phyloP scores from a whole-genome alignment of 2,797 vertebrate genomes.

The Lateolabrax maculatus region DNA sequence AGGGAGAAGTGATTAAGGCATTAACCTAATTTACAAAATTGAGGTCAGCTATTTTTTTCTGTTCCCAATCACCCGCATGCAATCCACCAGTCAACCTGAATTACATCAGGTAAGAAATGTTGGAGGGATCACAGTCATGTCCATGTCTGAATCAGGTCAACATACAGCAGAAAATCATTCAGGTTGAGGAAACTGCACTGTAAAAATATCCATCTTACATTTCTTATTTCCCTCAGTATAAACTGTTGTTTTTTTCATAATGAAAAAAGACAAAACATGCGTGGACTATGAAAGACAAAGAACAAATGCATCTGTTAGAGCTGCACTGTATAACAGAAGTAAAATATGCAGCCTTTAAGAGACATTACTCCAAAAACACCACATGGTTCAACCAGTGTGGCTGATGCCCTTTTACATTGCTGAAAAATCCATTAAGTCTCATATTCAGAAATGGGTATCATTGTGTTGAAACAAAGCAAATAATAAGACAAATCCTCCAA shows the following conservation, averaged over 20 bases:
- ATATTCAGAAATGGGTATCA: neutral
- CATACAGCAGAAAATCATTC: slow-evolving; percentile 40
- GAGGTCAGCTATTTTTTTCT: slow-evolving; percentile 58
- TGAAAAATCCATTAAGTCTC: neutral
- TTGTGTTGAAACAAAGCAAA: neutral
- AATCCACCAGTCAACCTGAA: slow-evolving; percentile 22
- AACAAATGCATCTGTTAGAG: neutral
- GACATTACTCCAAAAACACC: neutral
- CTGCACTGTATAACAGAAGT: neutral
- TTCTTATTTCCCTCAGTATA: neutral
- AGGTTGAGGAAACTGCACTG: neutral
- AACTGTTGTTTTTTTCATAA: neutral
- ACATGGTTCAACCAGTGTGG: neutral
- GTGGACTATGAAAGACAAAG: neutral
- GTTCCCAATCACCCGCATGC: slow-evolving; percentile 21
- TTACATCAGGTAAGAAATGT: slow-evolving; percentile 16
- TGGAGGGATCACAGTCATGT: slow-evolving; percentile 7
- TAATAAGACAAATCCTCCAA: neutral
- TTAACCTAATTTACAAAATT: slow-evolving; percentile 64
- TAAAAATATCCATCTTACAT: neutral
- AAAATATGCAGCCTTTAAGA: neutral
- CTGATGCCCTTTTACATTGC: neutral
- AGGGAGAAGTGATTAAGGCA: slow-evolving; percentile 38
- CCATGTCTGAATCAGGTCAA: slow-evolving; percentile 48
- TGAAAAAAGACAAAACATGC: no score